Evolutionary conservation across 1,140 invertebrate genomes (phyloP), one percentile per base, ranked within the genome.

Genomic region (Lasioglossum baleicum): DNA sequence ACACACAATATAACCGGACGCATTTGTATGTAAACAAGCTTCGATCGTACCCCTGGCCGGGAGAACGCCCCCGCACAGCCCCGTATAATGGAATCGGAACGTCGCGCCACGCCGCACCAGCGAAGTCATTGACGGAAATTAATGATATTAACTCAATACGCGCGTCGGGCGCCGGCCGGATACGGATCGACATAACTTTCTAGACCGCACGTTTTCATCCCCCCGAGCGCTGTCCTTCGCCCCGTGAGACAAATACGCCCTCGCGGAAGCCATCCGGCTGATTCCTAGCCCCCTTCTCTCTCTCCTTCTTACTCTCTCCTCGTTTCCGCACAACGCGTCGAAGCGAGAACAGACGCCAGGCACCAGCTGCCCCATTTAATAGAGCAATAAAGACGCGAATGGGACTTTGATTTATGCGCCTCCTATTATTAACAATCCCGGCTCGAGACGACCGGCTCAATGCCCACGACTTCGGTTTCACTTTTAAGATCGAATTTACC

Each of bases 321-420:
- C 44, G 44, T 48, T 48, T 48, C 44, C 44, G 44, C 13, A 13
- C 44, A 10, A 26, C 31, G 56, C 56, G 74, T 68, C 73, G 71
- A 77, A 81, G 20, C 72, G 69, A 71, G 73, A 76, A 75, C 74
- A 73, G 42, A 77, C 60, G 82, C 78, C 83, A 85, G 87, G 88
- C 84, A 89, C 89, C 91, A 92, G 91, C 91, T 92, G 91, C 90
- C 91, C 88, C 88, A 87, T 93, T 93, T 93, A 92, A 92, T 92
- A 90, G 90, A 92, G 91, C 90, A 93, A 93, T 93, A 93, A 93
- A 93, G 91, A 92, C 90, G 84, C 88, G 91, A 92, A 91, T 91
- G 86, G 88, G 84, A 86, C 90, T 89, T 90, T 93, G 92, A 93
- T 93, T 93, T 92, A 93, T 92, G 89, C 87, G 87, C 26, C 90